Conservation (phyloP, 2,888 invertebrate species). For the Yponomeuta cagnagella region DNA sequence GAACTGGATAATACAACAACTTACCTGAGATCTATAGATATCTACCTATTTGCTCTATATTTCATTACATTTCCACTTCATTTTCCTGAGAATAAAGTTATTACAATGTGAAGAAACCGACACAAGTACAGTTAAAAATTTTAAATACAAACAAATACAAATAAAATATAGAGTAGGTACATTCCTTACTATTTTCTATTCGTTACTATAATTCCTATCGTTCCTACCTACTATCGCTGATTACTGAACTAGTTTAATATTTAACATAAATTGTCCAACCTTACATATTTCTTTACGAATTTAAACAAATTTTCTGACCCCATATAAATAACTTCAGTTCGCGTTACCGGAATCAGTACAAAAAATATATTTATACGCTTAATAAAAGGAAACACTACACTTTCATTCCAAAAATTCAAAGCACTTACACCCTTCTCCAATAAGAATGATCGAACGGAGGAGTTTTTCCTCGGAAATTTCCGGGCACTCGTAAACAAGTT, state of each 20-base stretch:
- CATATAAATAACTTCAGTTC: background rate
- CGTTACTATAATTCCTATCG: too few species aligned
- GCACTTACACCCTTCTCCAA: conserved; percentile 51
- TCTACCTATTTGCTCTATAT: too few species aligned
- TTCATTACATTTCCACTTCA: too few species aligned
- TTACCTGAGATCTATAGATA: too few species aligned
- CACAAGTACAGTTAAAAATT: too few species aligned
- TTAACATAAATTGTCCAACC: background rate
- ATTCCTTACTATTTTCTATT: too few species aligned
- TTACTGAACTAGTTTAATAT: background rate
- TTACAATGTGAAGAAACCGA: too few species aligned
- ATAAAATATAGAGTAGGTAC: too few species aligned
- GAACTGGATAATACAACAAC: background rate
- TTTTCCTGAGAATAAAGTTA: too few species aligned
- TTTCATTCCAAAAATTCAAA: conserved; percentile 41
- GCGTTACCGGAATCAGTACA: background rate
- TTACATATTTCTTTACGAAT: conserved; percentile 28
- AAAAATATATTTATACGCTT: conserved; percentile 33
- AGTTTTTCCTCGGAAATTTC: conserved; percentile 61
- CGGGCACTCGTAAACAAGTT: conserved; percentile 69
- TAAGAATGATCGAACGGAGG: conserved; percentile 58
- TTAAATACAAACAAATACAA: too few species aligned
- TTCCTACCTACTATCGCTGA: too few species aligned
- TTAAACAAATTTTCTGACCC: conserved; percentile 33
- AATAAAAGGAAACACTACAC: conserved; percentile 39